Evolutionary conservation across 2,888 invertebrate species (phyloP).

Genomic region (Acleris laterana): DNA sequence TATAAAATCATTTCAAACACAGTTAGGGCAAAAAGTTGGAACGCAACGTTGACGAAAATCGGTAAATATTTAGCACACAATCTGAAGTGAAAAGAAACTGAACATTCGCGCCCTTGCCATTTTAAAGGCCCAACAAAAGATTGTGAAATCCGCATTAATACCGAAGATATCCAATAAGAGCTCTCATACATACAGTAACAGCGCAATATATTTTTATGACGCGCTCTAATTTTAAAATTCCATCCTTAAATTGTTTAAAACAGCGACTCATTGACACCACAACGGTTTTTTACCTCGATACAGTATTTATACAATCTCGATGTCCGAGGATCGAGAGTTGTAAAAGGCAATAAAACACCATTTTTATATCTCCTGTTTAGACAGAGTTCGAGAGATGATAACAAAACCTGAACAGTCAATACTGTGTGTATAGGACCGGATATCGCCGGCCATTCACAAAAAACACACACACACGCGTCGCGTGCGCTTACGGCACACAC

Average conservation of each 20-base stretch:
- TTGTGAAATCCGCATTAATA: constrained; percentile 24
- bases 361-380: constrained; percentile 83
- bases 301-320: constrained; percentile 70
- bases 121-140: constrained; percentile 27
- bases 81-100: constrained; percentile 16
- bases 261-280: constrained; percentile 74
- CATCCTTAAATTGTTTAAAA: constrained; percentile 67
- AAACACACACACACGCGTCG: constrained; percentile 62
- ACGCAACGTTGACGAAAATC: neutral
- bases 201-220: constrained; percentile 57
- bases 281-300: constrained; percentile 56
- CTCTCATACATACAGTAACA: constrained; percentile 22
- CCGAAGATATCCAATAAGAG: constrained; percentile 28
- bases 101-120: constrained; percentile 25
- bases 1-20: no score
- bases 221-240: constrained; percentile 66
- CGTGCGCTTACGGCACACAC: constrained; percentile 55
- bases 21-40: no score
- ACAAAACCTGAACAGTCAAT: constrained; percentile 78
- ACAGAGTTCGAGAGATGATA: constrained; percentile 81
- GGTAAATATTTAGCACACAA: constrained; percentile 25
- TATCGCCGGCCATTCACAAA: constrained; percentile 82
- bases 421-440: constrained; percentile 74
- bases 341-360: constrained; percentile 81
- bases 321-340: constrained; percentile 72